A percentile compares a stretch with the other conserved stretches of the same genome.
Evolutionary conservation across 2,113 vertebrate species (phyloP).

Genomic region (Clarias macrocephalus): DNA sequence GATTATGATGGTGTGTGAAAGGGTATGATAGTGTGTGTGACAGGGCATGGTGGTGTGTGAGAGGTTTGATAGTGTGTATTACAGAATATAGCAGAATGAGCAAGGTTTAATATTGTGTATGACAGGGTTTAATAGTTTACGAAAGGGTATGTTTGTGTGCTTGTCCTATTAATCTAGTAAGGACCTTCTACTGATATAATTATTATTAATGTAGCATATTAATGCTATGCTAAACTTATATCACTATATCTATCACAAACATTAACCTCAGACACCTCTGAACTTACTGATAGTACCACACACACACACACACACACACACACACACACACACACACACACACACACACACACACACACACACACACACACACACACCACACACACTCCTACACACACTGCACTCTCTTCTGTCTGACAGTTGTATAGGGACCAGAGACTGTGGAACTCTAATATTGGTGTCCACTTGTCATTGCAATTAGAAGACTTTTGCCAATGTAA

Average conservation of each 20-base stretch:
- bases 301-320: background rate
- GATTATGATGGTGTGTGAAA: background rate
- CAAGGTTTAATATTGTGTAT: background rate
- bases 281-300: background rate
- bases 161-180: background rate
- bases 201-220: background rate
- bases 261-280: background rate
- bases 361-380: background rate
- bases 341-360: background rate
- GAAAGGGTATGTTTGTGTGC: background rate
- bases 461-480: conserved; percentile 46
- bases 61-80: background rate
- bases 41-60: background rate
- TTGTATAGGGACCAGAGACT: conserved; percentile 1
- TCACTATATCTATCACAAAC: background rate
- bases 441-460: conserved; percentile 23
- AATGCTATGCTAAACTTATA: background rate
- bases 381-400: background rate
- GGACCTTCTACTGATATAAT: background rate
- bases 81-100: background rate
- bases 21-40: background rate
- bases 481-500: conserved; percentile 17
- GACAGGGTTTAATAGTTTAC: background rate
- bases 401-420: background rate
- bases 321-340: background rate